Conservation (phyloP, 2,888 invertebrate genomes). For the Drosophila phalerata region DNA sequence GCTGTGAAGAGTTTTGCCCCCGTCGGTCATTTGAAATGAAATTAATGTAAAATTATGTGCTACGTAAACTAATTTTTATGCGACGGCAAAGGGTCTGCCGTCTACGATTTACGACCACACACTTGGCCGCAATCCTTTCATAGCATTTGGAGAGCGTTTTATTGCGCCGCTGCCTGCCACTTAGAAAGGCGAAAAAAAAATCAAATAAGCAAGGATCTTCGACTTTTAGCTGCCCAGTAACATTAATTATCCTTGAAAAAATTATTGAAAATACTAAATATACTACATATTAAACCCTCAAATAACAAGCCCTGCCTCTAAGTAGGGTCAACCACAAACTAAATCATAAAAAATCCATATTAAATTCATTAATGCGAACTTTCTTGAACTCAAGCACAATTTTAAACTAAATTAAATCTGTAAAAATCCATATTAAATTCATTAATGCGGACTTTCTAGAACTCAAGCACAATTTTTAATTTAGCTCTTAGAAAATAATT, state of each 20-base stretch:
- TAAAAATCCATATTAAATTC: too few relatives aligned
- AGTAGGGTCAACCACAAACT: too few relatives aligned
- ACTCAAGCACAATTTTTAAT: too few relatives aligned
- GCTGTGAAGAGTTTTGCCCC: neutral
- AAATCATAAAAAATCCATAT: too few relatives aligned
- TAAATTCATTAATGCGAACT: too few relatives aligned
- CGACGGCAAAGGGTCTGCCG: constrained; percentile 29
- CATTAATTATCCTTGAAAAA: neutral
- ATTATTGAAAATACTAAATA: too few relatives aligned
- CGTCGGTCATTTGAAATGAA: constrained; percentile 57
- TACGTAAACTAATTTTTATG: constrained; percentile 76
- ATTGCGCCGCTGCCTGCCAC: constrained; percentile 72
- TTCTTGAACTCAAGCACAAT: too few relatives aligned
- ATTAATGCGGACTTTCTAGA: too few relatives aligned
- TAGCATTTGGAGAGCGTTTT: constrained; percentile 70
- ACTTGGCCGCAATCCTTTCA: constrained; percentile 74
- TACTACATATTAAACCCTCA: too few relatives aligned
- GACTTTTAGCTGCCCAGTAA: neutral
- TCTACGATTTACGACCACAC: constrained; percentile 72
- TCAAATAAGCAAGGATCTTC: neutral
- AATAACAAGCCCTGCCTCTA: too few relatives aligned
- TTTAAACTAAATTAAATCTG: too few relatives aligned
- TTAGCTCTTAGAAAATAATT: too few relatives aligned
- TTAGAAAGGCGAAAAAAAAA: constrained; percentile 34
- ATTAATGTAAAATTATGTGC: constrained; percentile 78